Conservation (phyloP, 2,888 invertebrate species). For the Parelbella ahira region DNA sequence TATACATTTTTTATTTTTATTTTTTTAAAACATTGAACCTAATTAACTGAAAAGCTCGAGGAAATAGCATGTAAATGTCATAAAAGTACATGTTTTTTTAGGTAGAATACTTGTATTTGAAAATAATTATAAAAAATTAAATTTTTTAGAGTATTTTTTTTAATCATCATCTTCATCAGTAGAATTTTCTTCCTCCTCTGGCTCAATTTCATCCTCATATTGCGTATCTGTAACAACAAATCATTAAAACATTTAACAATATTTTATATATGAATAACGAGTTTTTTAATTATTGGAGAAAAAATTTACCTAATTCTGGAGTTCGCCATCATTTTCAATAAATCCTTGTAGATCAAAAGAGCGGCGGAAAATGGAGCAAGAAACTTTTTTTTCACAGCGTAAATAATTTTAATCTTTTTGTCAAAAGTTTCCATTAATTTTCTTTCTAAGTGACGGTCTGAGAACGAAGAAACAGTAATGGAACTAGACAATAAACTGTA, state of each 20-base stretch:
- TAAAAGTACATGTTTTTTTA: background rate
- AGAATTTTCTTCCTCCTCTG: conserved; percentile 28
- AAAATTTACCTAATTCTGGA: conserved; percentile 6
- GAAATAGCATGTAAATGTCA: conserved; percentile 2
- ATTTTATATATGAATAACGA: conserved; percentile 14
- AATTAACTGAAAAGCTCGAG: background rate
- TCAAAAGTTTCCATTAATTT: conserved; percentile 36
- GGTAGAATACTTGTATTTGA: background rate
- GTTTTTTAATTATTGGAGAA: background rate
- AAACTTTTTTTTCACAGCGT: conserved; percentile 34
- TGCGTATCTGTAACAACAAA: conserved; percentile 31
- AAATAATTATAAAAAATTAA: conserved; percentile 2
- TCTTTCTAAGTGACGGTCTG: conserved; percentile 29
- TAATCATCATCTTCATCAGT: conserved; percentile 3
- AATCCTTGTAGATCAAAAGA: conserved; percentile 13
- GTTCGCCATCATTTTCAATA: too few species aligned
- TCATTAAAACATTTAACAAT: conserved; percentile 28
- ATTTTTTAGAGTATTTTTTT: background rate
- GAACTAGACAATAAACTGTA: conserved; percentile 32
- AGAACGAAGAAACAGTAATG: conserved; percentile 33
- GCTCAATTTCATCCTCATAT: conserved; percentile 33
- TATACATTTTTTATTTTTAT: background rate
- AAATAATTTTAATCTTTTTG: conserved; percentile 35
- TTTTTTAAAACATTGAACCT: conserved; percentile 1
- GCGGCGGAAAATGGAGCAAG: conserved; percentile 36